Base-by-base conservation (phyloP, 2,113 vertebrate genomes). In the Myodes glareolus region DNA sequence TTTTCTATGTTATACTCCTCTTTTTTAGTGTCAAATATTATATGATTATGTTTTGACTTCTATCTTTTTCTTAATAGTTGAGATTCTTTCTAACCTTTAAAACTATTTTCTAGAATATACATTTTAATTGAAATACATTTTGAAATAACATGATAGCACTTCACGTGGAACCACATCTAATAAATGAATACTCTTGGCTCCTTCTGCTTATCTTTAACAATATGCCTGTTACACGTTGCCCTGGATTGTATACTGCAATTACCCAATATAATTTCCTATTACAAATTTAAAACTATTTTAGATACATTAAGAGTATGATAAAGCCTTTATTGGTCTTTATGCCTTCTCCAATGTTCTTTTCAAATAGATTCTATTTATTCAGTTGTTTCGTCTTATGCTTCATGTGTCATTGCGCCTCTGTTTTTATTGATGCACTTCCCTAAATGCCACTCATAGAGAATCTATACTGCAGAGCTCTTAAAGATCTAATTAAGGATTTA, bases 111-210 rank as follows among this genome's bases (percentile, higher is more conserved):
- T n/a, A 90, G n/a, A 80, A 36, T 52, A 52, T 52, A 86, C 8
- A 52, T 65, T 86, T 73, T 78, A 29, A 52, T 85, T 33, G 94
- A 88, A 70, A 12, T 84, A 39, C 8, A 3, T 95, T 94, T 95
- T 73, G 14, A 55, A 47, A 77, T 50, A 58, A 36, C 25, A 88
- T 16, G 80, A 67, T 36, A 39, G 14, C 45, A 61, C 8, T 85
- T 90, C 17, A 36, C 9, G 55, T 27, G 2, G 27, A 7, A 67
- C 65, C 11, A 4, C 39, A 14, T 16, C 19, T 52, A 68, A 11
- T 78, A 50, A 88, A 16, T 39, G 23, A 77, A 75, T 45, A n/a
- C 10, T 76, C 39, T 9, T 39, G 55, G 6, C 58, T 87, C 5
- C 14, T 68, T 27, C 21, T 6, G n/a, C 4, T 55, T 27, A 9